Percentiles rank a stretch among this genome's conserved stretches.
Conservation (phyloP, 2,113 vertebrate species). For the Psittacus erithacus region DNA sequence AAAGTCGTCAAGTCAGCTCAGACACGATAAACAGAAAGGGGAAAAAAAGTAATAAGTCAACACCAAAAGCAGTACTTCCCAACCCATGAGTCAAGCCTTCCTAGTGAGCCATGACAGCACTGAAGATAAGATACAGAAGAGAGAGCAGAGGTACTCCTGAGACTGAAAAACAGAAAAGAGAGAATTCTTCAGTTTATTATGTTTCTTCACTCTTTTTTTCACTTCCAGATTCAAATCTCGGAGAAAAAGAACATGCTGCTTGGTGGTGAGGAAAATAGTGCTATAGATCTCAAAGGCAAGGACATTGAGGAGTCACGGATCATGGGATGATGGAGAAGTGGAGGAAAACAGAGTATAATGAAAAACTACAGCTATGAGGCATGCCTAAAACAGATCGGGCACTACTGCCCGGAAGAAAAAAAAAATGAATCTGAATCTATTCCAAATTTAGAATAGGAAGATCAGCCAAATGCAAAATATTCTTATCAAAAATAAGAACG, state of each 20-base stretch:
- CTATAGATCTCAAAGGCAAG: not conserved
- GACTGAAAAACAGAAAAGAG: not conserved
- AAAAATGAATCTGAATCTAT: not conserved
- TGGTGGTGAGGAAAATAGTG: not conserved
- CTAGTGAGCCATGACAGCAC: not conserved
- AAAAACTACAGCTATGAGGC: not conserved
- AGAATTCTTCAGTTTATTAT: not conserved
- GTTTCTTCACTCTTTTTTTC: not conserved
- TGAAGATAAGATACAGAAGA: conserved; percentile 11
- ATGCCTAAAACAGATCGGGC: not conserved
- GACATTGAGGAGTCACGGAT: not conserved
- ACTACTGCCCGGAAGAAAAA: not conserved
- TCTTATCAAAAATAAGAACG: not conserved
- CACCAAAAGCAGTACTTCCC: conserved; percentile 12
- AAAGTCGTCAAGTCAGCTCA: not conserved
- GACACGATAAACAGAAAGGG: not conserved
- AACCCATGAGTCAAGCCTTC: not conserved
- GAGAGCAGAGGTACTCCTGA: not conserved
- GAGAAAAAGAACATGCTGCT: not conserved
- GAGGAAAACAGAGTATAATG: not conserved
- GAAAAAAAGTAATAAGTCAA: conserved; percentile 2
- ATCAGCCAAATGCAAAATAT: not conserved
- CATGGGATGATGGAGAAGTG: not conserved
- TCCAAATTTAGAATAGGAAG: not conserved
- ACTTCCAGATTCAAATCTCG: not conserved